Evolutionary conservation across 2,113 vertebrate species (phyloP), one percentile per base, ranked within the genome.

Genomic region (Geococcyx californianus): DNA sequence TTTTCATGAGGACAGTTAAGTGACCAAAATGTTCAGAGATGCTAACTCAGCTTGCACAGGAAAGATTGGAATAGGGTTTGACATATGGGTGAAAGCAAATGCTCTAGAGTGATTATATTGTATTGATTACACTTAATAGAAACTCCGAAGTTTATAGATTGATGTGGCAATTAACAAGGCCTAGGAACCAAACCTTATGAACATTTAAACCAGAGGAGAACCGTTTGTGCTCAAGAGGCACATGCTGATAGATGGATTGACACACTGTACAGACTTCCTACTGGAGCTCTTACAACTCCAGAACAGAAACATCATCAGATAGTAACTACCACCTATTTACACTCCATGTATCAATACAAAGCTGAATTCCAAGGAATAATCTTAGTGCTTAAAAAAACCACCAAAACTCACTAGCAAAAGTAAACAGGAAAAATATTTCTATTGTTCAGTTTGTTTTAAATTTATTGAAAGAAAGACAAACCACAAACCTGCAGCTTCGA

Each of bases 201-300:
- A 66, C 0, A 1, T 66, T 62, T 70, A 81, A 91, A 13, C 11
- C 36, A 45, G 38, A 84, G 33, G 17, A 74, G 25, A 87, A 77
- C 11, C 9, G 10, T 55, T 38, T 75, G 25, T n/a, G 33, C 66
- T 58, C 7, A 8, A 73, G 42, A 86, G 11, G 20, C 42, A 47
- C 0, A 0, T n/a, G 34, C 52, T 8, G 51, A 56, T 23, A 68
- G 4, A 3, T 5, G 40, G 44, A 49, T 4, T 87, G 49, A 56
- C 38, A 83, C 8, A 29, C 54, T 34, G 25, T 15, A 58, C 16
- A 54, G 42, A 36, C 56, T 54, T 78, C 40, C 42, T 59, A 12
- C 29, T 13, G 24, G 31, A 69, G 63, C 40, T 29, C 44, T 86
- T 29, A 36, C 9, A 4, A 9, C 58, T 40, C 55, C 58, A 59